Evolutionary conservation across 2,797 vertebrate species (phyloP).

Genomic region (Hippopotamyrus pictus): DNA sequence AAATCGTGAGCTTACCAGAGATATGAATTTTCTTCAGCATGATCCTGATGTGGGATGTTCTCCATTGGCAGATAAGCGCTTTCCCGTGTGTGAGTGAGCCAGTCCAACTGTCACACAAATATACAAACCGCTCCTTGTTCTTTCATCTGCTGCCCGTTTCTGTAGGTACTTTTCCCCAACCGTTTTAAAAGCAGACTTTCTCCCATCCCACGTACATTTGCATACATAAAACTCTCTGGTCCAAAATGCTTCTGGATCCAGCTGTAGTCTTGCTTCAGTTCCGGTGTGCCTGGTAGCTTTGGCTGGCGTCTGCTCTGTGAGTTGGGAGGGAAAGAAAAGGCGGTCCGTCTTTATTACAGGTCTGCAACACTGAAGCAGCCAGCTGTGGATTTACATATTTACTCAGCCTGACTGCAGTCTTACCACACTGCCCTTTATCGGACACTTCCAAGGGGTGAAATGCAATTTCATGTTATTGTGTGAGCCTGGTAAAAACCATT

Average conservation of each 20-base stretch:
- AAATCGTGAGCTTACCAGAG: slow-evolving; percentile 40
- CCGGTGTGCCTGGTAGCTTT: slow-evolving; percentile 24
- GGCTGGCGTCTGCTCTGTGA: not conserved
- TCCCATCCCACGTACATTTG: slow-evolving; percentile 12
- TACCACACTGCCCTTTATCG: not conserved
- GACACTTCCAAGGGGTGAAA: not conserved
- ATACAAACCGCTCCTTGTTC: not conserved
- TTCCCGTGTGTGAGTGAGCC: not conserved
- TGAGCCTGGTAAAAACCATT: not conserved
- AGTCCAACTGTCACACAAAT: not conserved
- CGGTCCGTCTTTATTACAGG: slow-evolving; percentile 18
- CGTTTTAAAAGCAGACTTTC: not conserved
- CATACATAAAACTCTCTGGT: not conserved
- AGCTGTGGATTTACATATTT: not conserved
- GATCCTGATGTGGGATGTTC: slow-evolving; percentile 33
- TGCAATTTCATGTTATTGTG: not conserved
- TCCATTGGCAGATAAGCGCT: slow-evolving; percentile 34
- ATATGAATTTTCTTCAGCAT: slow-evolving; percentile 43
- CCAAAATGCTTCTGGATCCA: slow-evolving; percentile 22
- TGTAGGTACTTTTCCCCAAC: not conserved
- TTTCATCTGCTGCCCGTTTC: not conserved
- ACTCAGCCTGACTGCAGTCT: not conserved
- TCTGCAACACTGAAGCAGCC: slow-evolving; percentile 15
- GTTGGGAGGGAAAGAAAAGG: slow-evolving; percentile 18
- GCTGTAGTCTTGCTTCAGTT: slow-evolving; percentile 12